These are phyloP conservation scores for Heterotilapia buettikoferi DNA, from an alignment of 2,113 vertebrate species.

Conservation along the genomic window DNA sequence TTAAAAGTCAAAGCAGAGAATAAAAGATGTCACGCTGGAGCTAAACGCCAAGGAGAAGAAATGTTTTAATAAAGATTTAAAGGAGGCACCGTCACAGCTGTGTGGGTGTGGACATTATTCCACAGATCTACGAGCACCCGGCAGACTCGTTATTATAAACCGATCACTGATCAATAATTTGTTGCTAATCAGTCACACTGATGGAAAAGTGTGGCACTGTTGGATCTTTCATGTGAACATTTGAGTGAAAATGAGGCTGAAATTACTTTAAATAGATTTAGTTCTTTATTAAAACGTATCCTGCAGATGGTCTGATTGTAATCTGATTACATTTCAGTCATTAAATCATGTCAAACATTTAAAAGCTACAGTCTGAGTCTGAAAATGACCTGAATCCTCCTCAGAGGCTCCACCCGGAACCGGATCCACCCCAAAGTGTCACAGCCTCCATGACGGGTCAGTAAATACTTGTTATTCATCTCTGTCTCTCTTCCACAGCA, in stretches of 20 bases:
- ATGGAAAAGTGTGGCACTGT: fast-evolving
- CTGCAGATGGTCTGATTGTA: background rate
- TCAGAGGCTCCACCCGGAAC: background rate
- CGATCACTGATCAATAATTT: fast-evolving
- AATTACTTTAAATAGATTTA: background rate
- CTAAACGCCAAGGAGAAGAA: background rate
- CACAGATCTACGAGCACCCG: fast-evolving
- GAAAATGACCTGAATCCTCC: background rate
- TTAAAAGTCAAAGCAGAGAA: background rate
- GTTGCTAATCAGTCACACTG: background rate
- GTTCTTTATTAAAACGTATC: fast-evolving
- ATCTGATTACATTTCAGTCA: background rate
- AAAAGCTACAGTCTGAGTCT: background rate
- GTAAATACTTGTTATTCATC: fast-evolving
- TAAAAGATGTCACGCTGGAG: fast-evolving
- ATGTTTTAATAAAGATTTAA: background rate
- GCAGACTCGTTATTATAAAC: background rate
- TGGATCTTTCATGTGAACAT: background rate
- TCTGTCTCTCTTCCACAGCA: background rate
- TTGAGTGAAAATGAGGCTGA: background rate
- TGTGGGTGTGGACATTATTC: background rate
- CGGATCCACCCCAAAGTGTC: fast-evolving
- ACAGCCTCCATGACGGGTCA: background rate
- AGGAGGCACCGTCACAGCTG: background rate
- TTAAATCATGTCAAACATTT: background rate